Conservation (phyloP, 2,888 invertebrate species). For the Lasius platythorax region DNA sequence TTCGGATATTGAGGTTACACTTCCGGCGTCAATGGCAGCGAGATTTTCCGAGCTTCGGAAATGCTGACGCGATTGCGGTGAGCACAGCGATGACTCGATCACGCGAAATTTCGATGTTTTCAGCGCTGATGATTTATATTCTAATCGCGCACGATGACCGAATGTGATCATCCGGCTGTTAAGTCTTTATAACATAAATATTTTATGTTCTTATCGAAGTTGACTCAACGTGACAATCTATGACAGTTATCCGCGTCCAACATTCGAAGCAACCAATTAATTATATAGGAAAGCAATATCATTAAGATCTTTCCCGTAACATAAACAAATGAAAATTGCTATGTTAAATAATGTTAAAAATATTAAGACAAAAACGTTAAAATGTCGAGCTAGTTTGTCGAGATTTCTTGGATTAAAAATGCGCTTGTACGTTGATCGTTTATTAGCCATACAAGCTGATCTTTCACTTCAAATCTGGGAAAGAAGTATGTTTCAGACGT, state of each 20-base stretch:
- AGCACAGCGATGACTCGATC: constrained; percentile 27
- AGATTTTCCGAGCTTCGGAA: constrained; percentile 49
- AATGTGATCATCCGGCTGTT: background rate
- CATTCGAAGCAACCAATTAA: too few relatives aligned
- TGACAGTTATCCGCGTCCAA: background rate
- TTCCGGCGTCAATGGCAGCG: constrained; percentile 50
- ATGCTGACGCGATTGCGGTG: constrained; percentile 35
- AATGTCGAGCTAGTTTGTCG: background rate
- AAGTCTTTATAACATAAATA: background rate
- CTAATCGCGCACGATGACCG: background rate
- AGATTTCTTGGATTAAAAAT: background rate
- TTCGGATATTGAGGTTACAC: constrained; percentile 52
- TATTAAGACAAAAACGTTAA: background rate
- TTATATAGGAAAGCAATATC: background rate
- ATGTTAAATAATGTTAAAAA: background rate
- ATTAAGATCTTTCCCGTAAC: background rate
- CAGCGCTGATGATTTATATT: background rate
- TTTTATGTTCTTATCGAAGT: background rate
- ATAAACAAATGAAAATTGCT: background rate
- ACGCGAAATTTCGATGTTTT: constrained; percentile 14
- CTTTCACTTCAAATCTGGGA: background rate
- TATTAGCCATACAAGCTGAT: background rate
- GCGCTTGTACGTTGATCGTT: background rate
- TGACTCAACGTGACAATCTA: background rate
- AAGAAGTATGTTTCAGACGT: background rate